Conservation (phyloP, 2,888 invertebrate species). For the Arctia plantaginis region DNA sequence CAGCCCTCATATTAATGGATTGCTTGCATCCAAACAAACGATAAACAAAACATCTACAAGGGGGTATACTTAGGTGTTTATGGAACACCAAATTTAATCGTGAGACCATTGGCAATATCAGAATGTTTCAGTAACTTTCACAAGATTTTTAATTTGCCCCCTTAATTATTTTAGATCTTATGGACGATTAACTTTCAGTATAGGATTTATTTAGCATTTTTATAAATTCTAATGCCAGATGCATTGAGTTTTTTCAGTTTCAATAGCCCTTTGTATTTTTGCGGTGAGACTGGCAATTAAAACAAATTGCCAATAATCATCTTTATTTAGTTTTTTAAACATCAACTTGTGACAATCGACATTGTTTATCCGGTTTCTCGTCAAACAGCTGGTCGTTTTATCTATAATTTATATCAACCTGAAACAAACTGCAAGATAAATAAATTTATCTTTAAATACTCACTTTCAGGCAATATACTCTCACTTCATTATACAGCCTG, state of each 20-base stretch:
- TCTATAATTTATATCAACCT: background rate
- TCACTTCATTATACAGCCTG: constrained; percentile 81
- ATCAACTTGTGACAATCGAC: background rate
- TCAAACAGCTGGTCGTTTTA: background rate
- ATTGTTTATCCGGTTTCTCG: background rate
- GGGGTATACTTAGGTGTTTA: no score
- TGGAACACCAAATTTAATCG: no score
- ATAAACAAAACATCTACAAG: no score
- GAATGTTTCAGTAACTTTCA: no score
- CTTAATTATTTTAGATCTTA: background rate
- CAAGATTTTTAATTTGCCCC: no score
- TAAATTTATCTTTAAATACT: background rate
- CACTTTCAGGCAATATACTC: constrained; percentile 84
- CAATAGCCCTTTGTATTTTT: background rate
- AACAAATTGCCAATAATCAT: background rate
- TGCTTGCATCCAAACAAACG: background rate
- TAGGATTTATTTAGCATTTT: no score
- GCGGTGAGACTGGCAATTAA: background rate
- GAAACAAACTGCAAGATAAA: no score
- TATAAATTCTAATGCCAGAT: no score
- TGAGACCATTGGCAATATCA: no score
- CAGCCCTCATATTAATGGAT: background rate
- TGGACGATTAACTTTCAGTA: no score
- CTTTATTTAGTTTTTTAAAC: background rate
- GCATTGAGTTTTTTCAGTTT: background rate